Percentiles rank a stretch among this genome's conserved stretches.
phyloP scores from a whole-genome alignment of 2,797 vertebrate species.

The Falco naumanni region DNA sequence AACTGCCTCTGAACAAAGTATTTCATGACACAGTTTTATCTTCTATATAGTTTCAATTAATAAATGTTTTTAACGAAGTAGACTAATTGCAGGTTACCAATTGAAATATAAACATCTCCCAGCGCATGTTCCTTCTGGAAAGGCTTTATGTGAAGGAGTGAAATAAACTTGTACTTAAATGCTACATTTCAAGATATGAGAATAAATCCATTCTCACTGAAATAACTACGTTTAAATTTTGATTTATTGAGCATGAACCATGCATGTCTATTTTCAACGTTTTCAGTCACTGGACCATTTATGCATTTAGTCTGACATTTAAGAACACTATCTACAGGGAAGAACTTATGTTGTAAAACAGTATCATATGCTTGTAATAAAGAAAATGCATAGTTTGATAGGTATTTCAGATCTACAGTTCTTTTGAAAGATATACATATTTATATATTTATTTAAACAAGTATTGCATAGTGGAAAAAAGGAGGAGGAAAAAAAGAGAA shows the following conservation, averaged over 20 bases:
- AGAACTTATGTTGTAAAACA: neutral
- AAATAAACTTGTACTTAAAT: neutral
- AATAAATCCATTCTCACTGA: neutral
- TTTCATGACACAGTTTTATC: neutral
- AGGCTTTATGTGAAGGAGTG: neutral
- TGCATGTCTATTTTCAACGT: neutral
- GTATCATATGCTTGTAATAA: neutral
- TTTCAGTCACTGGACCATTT: neutral
- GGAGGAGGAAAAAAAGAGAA: neutral
- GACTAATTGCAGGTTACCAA: neutral
- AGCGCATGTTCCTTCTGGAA: neutral
- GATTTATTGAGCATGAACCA: neutral
- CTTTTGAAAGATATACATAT: neutral
- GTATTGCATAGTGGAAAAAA: constrained; percentile 10
- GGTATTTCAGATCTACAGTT: neutral
- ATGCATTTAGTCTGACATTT: neutral
- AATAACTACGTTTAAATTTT: neutral
- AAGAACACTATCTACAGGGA: neutral
- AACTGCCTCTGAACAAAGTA: neutral
- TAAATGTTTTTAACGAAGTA: constrained; percentile 26
- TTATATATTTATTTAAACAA: neutral
- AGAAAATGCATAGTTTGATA: neutral
- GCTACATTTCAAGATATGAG: neutral
- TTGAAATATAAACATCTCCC: neutral
- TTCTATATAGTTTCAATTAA: constrained; percentile 6